These are phyloP conservation scores for Macaria liturata DNA, from an alignment of 2,888 invertebrate genomes.

Conservation along the genomic window DNA sequence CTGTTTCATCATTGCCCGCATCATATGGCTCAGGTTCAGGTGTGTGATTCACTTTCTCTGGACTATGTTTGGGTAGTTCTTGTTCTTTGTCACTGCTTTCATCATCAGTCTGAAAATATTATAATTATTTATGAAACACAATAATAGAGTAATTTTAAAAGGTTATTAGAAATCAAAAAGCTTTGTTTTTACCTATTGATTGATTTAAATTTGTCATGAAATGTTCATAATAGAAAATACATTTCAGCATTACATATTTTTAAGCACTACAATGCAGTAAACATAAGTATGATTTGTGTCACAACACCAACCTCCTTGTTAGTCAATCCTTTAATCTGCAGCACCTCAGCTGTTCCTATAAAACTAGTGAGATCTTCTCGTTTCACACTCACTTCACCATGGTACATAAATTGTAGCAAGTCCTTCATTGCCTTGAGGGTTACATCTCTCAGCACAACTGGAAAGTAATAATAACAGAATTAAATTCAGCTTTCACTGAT, in stretches of 20 bases:
- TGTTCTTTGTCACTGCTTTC: slow-evolving; percentile 64
- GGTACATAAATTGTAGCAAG: slow-evolving; percentile 89
- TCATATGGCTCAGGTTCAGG: slow-evolving; percentile 65
- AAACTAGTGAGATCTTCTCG: slow-evolving; percentile 88
- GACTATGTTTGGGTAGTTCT: slow-evolving; percentile 59
- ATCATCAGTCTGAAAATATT: slow-evolving; percentile 66
- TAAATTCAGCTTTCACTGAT: neutral
- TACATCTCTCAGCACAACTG: slow-evolving; percentile 88
- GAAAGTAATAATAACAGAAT: slow-evolving; percentile 36
- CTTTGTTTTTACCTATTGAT: too few species aligned
- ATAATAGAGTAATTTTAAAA: too few species aligned
- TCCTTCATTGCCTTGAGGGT: slow-evolving; percentile 88
- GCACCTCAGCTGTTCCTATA: slow-evolving; percentile 87
- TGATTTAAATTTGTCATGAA: too few species aligned
- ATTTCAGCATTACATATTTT: too few species aligned
- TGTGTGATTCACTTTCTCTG: slow-evolving; percentile 55
- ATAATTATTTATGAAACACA: too few species aligned
- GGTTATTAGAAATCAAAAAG: too few species aligned
- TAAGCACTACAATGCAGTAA: too few species aligned
- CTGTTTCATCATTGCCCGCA: slow-evolving; percentile 50
- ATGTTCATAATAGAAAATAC: too few species aligned
- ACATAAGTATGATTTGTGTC: too few species aligned
- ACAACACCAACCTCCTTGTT: slow-evolving; percentile 69
- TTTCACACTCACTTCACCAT: slow-evolving; percentile 89
- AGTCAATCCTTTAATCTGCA: slow-evolving; percentile 89